phyloP scores from a whole-genome alignment of 2,888 invertebrate species.

The Empis livida region DNA sequence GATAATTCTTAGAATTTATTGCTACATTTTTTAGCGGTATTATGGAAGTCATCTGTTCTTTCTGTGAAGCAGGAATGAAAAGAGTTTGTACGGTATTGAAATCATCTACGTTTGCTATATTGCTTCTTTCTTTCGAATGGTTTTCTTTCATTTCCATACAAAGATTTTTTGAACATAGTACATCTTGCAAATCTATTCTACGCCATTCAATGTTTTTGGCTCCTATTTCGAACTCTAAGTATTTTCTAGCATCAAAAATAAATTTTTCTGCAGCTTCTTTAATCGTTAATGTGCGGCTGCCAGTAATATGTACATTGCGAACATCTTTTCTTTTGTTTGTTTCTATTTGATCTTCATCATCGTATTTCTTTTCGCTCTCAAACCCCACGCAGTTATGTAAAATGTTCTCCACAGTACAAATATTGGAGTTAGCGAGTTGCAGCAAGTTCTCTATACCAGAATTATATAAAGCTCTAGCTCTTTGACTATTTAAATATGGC shows the following conservation, averaged over 20 bases:
- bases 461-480: slow-evolving; percentile 73
- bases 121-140: too few relatives aligned
- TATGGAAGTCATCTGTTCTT: too few relatives aligned
- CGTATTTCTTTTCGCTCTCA: slow-evolving; percentile 63
- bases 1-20: too few relatives aligned
- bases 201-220: slow-evolving; percentile 57
- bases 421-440: slow-evolving; percentile 62
- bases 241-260: slow-evolving; percentile 61
- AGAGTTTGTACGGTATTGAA: too few relatives aligned
- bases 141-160: neutral
- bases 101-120: too few relatives aligned
- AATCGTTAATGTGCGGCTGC: slow-evolving; percentile 65
- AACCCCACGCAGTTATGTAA: slow-evolving; percentile 72
- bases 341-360: slow-evolving; percentile 54
- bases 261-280: slow-evolving; percentile 68
- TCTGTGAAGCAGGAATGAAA: slow-evolving; percentile 9
- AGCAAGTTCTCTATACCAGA: slow-evolving; percentile 65
- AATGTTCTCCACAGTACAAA: slow-evolving; percentile 57
- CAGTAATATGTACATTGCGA: slow-evolving; percentile 64
- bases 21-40: too few relatives aligned
- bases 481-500: slow-evolving; percentile 65
- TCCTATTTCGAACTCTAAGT: slow-evolving; percentile 60
- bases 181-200: neutral
- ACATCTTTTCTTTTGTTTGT: slow-evolving; percentile 52
- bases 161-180: slow-evolving; percentile 6